Base-by-base conservation (phyloP, 1,140 invertebrate genomes). In the Archivesica marissinica region DNA sequence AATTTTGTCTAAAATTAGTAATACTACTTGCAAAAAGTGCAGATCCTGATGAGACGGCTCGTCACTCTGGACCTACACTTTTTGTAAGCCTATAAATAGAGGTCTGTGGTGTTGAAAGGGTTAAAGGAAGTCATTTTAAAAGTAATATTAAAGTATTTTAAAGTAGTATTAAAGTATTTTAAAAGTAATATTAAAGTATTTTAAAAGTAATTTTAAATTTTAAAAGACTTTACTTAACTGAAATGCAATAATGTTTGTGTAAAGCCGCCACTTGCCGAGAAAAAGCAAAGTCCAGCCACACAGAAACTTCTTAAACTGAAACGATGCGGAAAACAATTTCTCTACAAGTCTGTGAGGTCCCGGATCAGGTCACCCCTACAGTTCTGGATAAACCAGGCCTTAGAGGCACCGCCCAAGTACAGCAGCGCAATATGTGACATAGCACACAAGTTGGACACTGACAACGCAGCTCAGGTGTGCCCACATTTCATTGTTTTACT, bases 251-350 rank as follows among this genome's bases (percentile, higher is more conserved):
- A 35, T 64, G 17, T 64, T 64, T 64, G 0, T 64, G 59, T 47
- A 50, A 72, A 72, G 68, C 68, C 68, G 25, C 39, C 33, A 44
- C 30, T 47, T 3, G 54, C 54, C 4, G 54, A 44, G 41, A 56
- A 41, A 39, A 61, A 59, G 38, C 39, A 64, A 50, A 83, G 66
- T 54, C 68, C 80, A 35, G 41, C 68, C n/a, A 81, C 61, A 7
- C 68, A 83, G 54, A 83, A 83, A 59, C 56, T 83, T 52, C 50
- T 83, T 50, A 83, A 83, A 64, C 70, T 83, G 70, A 83, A 83
- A 41, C 80, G 80, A 38, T 83, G 80, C 56, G 80, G 80, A 3
- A 74, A 75, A 70, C 72, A 75, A 15, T 83, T 83, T 61, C 23
- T 83, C 54, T 74, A 74, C 70, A 83, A 83, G 56, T 83, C 80